These are phyloP conservation scores for Hippocampus comes DNA, from an alignment of 2,113 vertebrate species.

Conservation along the genomic window DNA sequence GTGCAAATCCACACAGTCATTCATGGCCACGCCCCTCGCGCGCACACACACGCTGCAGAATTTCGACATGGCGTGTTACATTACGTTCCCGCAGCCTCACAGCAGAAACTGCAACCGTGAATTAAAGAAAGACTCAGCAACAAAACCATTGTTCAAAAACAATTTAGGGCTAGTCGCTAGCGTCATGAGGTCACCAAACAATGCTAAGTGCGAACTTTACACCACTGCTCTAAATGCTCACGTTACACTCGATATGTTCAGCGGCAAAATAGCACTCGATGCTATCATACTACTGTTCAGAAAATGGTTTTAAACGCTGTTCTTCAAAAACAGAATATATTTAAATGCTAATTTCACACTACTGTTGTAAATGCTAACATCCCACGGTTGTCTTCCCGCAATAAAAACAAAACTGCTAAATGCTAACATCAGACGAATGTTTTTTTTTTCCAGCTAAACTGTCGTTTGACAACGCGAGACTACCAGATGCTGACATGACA, in stretches of 20 bases:
- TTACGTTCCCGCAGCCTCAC: background rate
- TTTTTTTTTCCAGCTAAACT: background rate
- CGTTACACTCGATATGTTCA: background rate
- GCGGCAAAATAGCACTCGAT: background rate
- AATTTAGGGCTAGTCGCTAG: background rate
- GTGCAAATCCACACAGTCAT: slow-evolving; percentile 7
- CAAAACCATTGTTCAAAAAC: background rate
- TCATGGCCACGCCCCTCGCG: background rate
- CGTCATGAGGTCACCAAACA: background rate
- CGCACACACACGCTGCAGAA: background rate
- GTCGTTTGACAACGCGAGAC: background rate
- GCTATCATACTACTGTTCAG: background rate
- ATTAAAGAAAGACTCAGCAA: background rate
- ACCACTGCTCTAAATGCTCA: background rate
- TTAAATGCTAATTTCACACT: too few species aligned
- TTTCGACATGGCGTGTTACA: background rate
- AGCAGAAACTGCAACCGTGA: background rate
- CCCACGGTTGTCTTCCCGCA: background rate
- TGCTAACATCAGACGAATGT: background rate
- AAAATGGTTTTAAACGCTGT: too few species aligned
- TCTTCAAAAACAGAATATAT: background rate
- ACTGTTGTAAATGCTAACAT: background rate
- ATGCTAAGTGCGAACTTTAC: background rate
- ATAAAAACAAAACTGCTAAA: background rate
- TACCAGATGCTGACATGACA: background rate